phyloP scores from a whole-genome alignment of 2,888 invertebrate genomes.

The Scrobipalpa costella region DNA sequence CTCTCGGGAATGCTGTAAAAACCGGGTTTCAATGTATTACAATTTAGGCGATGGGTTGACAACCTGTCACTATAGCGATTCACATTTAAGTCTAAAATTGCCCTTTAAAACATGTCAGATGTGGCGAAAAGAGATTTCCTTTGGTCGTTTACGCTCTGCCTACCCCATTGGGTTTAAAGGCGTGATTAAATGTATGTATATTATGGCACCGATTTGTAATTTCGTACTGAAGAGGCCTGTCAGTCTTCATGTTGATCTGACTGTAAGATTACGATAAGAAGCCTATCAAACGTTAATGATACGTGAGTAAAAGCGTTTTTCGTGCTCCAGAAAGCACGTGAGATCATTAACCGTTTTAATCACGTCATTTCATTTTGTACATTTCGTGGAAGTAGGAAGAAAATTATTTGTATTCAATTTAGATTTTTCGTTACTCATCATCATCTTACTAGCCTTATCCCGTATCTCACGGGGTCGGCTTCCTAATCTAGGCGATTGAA shows the following conservation, averaged over 20 bases:
- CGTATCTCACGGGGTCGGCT: no score
- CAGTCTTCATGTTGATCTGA: background rate
- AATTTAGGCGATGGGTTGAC: no score
- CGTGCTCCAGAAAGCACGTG: conserved; percentile 5
- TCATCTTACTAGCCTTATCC: no score
- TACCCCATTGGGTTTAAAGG: background rate
- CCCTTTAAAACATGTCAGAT: no score
- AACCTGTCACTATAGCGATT: background rate
- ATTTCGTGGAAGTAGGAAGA: background rate
- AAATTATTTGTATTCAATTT: background rate
- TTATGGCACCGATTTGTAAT: background rate
- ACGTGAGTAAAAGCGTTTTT: background rate
- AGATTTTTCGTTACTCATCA: no score
- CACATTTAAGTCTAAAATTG: no score
- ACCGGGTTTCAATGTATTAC: no score
- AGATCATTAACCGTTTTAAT: background rate
- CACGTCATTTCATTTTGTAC: background rate
- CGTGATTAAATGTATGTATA: background rate
- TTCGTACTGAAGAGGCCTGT: background rate
- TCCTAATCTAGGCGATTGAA: no score
- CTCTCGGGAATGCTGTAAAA: no score
- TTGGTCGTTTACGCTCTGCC: no score
- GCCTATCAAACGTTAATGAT: background rate
- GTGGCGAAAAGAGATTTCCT: no score
- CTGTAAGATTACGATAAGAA: background rate